phyloP scores from a whole-genome alignment of 2,888 invertebrate genomes.

The Ornithoptera alexandrae region DNA sequence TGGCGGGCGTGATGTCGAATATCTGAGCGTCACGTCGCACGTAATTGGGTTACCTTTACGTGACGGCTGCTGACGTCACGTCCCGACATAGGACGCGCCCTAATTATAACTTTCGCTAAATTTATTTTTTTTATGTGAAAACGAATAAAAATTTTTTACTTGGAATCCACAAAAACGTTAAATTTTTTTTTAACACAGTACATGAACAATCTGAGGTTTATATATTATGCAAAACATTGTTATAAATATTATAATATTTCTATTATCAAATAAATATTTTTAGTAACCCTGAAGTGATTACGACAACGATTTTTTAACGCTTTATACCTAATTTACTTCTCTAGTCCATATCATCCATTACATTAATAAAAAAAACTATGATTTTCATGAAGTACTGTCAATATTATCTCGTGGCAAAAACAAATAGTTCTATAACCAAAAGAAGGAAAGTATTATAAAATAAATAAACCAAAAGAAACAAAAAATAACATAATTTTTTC shows the following conservation, averaged over 20 bases:
- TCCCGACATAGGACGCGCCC: conserved; percentile 62
- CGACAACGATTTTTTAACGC: too few relatives aligned
- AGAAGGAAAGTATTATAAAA: neutral
- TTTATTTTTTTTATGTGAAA: conserved; percentile 36
- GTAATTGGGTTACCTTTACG: conserved; percentile 79
- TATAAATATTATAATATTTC: too few relatives aligned
- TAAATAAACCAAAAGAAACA: neutral
- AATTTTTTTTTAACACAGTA: neutral
- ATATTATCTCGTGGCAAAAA: neutral
- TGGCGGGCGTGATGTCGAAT: conserved; percentile 59
- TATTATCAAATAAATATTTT: too few relatives aligned
- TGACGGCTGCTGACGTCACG: conserved; percentile 67
- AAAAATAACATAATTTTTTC: conserved; percentile 41
- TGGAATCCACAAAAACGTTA: neutral
- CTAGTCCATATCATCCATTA: too few relatives aligned
- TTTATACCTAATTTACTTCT: too few relatives aligned
- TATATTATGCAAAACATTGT: too few relatives aligned
- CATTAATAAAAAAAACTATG: too few relatives aligned
- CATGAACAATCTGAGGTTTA: too few relatives aligned
- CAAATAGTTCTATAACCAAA: neutral
- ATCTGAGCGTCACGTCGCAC: conserved; percentile 68
- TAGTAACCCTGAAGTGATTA: too few relatives aligned
- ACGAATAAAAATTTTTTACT: conserved; percentile 24
- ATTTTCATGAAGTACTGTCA: too few relatives aligned
- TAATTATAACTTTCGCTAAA: conserved; percentile 71